phyloP scores from a whole-genome alignment of 2,888 invertebrate genomes.

The Cyclophora punctaria region DNA sequence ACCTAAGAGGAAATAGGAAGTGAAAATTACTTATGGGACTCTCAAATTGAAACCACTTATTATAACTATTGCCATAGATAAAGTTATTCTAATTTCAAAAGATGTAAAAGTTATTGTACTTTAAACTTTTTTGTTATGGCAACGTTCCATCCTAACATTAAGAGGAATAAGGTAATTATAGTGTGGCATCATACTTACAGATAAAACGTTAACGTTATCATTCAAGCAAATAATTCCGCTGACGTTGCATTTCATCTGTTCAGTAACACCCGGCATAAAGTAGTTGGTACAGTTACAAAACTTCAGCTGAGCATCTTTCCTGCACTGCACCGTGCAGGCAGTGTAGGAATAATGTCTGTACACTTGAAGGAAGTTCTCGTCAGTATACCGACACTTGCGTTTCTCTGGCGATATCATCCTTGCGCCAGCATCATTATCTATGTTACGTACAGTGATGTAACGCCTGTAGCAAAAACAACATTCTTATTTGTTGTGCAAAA shows the following conservation, averaged over 20 bases:
- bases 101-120: no score
- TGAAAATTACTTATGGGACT: no score
- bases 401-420: conserved; percentile 77
- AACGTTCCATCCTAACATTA: no score
- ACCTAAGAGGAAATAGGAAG: conserved; percentile 29
- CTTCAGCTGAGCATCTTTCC: conserved; percentile 78
- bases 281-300: conserved; percentile 82
- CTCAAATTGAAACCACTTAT: no score
- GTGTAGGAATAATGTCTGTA: conserved; percentile 80
- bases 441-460: conserved; percentile 74
- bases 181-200: conserved; percentile 53
- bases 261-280: conserved; percentile 79
- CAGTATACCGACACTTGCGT: conserved; percentile 83
- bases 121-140: no score
- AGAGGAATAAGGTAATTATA: no score
- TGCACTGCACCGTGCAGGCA: conserved; percentile 83
- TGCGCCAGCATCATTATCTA: conserved; percentile 81
- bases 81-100: no score
- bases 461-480: conserved; percentile 47
- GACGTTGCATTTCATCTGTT: conserved; percentile 76
- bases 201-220: conserved; percentile 76
- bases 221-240: conserved; percentile 80
- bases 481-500: no score
- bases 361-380: conserved; percentile 76
- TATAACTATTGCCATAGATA: no score